A percentile compares a stretch with the other conserved stretches of the same genome.
Conservation (phyloP, 1,140 invertebrate genomes). For the Lethrus apterus region DNA sequence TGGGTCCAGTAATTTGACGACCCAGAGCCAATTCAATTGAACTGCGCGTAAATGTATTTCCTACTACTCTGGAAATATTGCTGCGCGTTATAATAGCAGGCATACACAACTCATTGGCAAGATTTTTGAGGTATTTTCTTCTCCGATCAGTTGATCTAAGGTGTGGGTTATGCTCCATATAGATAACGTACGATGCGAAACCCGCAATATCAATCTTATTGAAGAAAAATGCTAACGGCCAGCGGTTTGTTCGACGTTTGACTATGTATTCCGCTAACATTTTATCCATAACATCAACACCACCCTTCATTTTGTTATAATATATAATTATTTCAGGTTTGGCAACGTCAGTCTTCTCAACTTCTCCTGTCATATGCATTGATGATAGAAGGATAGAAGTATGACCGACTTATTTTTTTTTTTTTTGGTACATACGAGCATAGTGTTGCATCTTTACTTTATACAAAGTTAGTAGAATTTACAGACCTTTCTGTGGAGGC, state of each 20-base stretch:
- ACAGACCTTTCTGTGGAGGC: neutral
- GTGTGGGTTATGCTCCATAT: neutral
- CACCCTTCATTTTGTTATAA: neutral
- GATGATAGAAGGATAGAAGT: neutral
- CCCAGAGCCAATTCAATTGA: neutral
- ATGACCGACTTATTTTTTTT: constrained; percentile 3
- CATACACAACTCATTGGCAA: constrained; percentile 4
- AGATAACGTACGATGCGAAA: constrained; percentile 4
- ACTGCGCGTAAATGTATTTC: neutral
- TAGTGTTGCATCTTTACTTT: constrained; percentile 1
- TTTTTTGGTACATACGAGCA: constrained; percentile 2
- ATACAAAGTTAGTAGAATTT: constrained; percentile 1
- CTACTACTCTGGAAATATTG: neutral
- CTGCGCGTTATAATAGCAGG: constrained; percentile 2
- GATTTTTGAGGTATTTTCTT: constrained; percentile 8
- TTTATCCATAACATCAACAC: constrained; percentile 4
- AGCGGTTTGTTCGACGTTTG: neutral
- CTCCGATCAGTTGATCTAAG: neutral
- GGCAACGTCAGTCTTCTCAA: constrained; percentile 5
- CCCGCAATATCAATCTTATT: neutral
- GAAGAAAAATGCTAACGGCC: neutral
- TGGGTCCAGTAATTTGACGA: neutral
- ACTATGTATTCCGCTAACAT: constrained; percentile 2
- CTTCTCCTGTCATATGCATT: constrained; percentile 3
- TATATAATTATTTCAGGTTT: constrained; percentile 4